Conservation (phyloP, 2,113 vertebrate species). For the Pseudorectes ferrugineus region DNA sequence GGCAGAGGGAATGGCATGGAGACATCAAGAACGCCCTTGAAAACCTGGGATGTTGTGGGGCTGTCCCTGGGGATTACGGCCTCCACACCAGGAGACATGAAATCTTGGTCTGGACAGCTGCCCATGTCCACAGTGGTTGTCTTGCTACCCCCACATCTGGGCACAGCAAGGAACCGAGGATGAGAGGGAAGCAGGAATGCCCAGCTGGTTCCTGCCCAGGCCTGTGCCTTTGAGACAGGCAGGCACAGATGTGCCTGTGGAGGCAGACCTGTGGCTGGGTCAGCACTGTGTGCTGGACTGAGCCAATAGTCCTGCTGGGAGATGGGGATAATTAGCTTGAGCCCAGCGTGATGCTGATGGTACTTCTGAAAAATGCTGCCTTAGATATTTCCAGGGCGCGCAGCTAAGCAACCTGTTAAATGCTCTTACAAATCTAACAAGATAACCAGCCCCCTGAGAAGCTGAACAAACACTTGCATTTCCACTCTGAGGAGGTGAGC, state of each 20-base stretch:
- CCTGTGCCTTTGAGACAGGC: neutral
- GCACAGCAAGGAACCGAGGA: neutral
- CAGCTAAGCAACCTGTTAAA: slow-evolving; percentile 38
- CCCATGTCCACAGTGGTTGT: neutral
- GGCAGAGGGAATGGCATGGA: neutral
- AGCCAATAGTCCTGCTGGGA: neutral
- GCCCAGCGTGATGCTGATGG: neutral
- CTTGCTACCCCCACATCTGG: neutral
- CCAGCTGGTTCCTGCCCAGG: neutral
- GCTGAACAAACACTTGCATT: slow-evolving; percentile 41
- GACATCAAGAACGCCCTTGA: neutral
- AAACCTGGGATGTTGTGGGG: neutral
- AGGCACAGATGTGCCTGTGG: neutral
- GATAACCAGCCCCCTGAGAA: slow-evolving; percentile 51
- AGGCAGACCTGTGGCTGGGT: neutral
- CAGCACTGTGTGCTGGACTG: neutral
- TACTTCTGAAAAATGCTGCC: slow-evolving; percentile 10
- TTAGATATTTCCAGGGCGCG: slow-evolving; percentile 18
- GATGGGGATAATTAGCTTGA: slow-evolving; percentile 9
- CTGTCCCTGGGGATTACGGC: fast-evolving
- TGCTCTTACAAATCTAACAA: slow-evolving; percentile 36
- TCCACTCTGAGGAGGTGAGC: neutral
- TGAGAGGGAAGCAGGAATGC: neutral
- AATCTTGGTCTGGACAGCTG: neutral
- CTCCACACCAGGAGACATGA: neutral